Evolutionary conservation across 2,113 vertebrate genomes (phyloP).

Genomic region (Cavia aperea): DNA sequence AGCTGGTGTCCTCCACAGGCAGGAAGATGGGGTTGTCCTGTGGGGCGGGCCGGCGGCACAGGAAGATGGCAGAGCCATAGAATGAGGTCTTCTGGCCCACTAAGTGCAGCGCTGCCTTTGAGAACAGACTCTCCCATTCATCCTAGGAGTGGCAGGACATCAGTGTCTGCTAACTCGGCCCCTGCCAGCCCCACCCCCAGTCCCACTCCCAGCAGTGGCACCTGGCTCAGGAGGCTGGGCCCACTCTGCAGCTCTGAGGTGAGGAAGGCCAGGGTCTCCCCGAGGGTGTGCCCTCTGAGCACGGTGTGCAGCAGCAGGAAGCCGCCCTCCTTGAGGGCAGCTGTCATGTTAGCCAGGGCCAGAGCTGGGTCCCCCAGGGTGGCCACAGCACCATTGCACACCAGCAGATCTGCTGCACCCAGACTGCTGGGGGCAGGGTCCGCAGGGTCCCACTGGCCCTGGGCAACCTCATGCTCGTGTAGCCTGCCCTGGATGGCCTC

Average conservation of each 20-base stretch:
- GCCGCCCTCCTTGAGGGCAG: constrained; percentile 83
- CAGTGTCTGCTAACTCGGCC: rapidly evolving
- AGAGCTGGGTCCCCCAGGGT: constrained; percentile 59
- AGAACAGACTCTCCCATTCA: constrained; percentile 86
- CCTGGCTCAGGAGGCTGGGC: constrained; percentile 83
- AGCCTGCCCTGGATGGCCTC: constrained; percentile 71
- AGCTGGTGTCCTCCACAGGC: constrained; percentile 81
- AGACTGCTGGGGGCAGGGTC: constrained; percentile 73
- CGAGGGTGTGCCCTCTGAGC: constrained; percentile 83
- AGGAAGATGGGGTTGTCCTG: constrained; percentile 77
- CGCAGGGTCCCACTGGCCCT: constrained; percentile 85
- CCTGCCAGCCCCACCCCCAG: rapidly evolving
- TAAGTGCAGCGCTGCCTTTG: constrained; percentile 74
- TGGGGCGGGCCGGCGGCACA: constrained; percentile 78
- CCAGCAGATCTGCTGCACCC: constrained; percentile 80
- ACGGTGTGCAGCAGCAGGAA: constrained; percentile 90
- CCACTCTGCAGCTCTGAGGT: constrained; percentile 70
- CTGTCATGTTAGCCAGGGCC: constrained; percentile 82
- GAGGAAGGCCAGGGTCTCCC: constrained; percentile 85
- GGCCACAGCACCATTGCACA: constrained; percentile 82
- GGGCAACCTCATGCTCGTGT: constrained; percentile 71
- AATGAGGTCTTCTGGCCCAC: constrained; percentile 85
- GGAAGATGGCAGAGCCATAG: constrained; percentile 88
- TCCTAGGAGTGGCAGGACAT: constrained; percentile 66
- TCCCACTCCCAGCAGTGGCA: constrained; percentile 48